These are phyloP conservation scores for Melikaiella ostensackeni DNA, from an alignment of 2,888 invertebrate species.

Conservation along the genomic window DNA sequence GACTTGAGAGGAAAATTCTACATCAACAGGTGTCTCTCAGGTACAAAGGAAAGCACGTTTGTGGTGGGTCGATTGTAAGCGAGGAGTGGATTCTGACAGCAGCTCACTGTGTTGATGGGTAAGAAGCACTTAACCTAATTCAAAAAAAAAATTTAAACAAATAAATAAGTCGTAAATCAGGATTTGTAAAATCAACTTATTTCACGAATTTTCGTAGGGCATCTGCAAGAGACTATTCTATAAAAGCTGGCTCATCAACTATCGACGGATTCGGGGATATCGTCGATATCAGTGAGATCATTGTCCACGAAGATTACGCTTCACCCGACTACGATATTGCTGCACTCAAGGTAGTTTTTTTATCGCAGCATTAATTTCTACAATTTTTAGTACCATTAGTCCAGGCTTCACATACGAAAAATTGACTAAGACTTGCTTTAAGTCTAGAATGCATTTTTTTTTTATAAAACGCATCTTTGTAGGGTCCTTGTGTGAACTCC, in stretches of 20 bases:
- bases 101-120: slow-evolving; percentile 68
- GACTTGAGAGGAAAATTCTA: slow-evolving; percentile 30
- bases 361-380: no score
- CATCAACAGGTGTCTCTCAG: slow-evolving; percentile 66
- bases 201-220: not conserved
- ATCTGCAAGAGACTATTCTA: slow-evolving; percentile 29
- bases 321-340: slow-evolving; percentile 68
- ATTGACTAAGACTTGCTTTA: no score
- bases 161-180: not conserved
- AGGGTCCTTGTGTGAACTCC: no score
- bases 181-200: not conserved
- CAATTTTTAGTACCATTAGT: not conserved
- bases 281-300: slow-evolving; percentile 44
- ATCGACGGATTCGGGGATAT: slow-evolving; percentile 50
- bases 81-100: slow-evolving; percentile 69
- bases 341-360: slow-evolving; percentile 50
- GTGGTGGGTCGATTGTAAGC: slow-evolving; percentile 70
- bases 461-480: no score
- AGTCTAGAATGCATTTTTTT: no score
- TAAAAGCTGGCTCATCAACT: slow-evolving; percentile 55
- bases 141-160: not conserved
- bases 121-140: slow-evolving; percentile 18
- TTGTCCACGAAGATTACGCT: slow-evolving; percentile 65
- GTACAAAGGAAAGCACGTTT: slow-evolving; percentile 62
- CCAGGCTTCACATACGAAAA: no score